phyloP scores from a whole-genome alignment of 2,113 vertebrate genomes.

The Xiphophorus maculatus region DNA sequence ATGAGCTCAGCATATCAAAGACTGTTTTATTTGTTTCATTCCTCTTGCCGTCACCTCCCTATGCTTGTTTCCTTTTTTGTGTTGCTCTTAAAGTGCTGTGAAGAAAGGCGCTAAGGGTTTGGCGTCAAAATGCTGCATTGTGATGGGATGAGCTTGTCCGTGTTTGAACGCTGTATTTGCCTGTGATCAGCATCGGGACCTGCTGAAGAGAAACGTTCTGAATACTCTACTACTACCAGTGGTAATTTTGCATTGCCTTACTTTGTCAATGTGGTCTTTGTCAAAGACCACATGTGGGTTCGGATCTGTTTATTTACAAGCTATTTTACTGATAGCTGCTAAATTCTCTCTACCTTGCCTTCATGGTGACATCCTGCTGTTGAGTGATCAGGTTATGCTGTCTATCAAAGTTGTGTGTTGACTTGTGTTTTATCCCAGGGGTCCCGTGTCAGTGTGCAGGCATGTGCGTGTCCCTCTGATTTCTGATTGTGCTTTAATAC shows the following conservation, averaged over 20 bases:
- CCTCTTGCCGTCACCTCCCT: conserved; percentile 43
- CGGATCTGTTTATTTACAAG: neutral
- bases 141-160: conserved; percentile 72
- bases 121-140: conserved; percentile 70
- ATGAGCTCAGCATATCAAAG: conserved; percentile 71
- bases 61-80: conserved; percentile 64
- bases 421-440: conserved; percentile 67
- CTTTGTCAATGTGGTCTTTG: conserved; percentile 19
- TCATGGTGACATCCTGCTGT: conserved; percentile 53
- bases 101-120: conserved; percentile 57
- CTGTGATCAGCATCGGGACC: conserved; percentile 48
- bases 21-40: conserved; percentile 59
- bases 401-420: conserved; percentile 71
- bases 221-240: conserved; percentile 24
- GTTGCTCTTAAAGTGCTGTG: conserved; percentile 74
- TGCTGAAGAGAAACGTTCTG: conserved; percentile 59
- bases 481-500: conserved; percentile 90
- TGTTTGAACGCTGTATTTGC: conserved; percentile 64
- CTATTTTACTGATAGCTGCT: neutral
- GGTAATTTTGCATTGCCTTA: conserved; percentile 64
- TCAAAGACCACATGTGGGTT: conserved; percentile 10
- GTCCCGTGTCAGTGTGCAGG: conserved; percentile 70
- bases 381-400: conserved; percentile 71
- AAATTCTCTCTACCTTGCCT: conserved; percentile 56
- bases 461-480: conserved; percentile 75